Evolutionary conservation across 2,797 vertebrate species (phyloP).

Genomic region (Masticophis lateralis): DNA sequence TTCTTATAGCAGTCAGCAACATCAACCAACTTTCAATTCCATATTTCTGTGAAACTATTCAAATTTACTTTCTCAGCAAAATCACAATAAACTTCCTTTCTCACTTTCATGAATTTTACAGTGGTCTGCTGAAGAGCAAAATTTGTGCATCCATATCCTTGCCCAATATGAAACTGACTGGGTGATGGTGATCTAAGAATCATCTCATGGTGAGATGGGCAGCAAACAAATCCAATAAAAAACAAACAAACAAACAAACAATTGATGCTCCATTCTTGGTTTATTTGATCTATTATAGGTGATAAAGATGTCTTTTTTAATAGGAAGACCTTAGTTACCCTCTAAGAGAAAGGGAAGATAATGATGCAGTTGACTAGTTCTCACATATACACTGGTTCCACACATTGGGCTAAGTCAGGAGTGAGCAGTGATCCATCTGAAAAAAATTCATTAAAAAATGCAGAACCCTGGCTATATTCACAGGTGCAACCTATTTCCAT

Average conservation of each 20-base stretch:
- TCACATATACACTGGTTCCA: neutral
- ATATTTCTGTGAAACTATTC: neutral
- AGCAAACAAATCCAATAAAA: neutral
- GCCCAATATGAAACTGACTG: neutral
- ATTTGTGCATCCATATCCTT: neutral
- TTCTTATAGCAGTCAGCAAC: neutral
- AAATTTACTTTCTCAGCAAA: neutral
- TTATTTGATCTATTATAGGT: neutral
- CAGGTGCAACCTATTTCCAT: neutral
- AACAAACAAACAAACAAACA: neutral
- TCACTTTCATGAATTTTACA: neutral
- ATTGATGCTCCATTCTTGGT: neutral
- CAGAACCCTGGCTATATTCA: neutral
- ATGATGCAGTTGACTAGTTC: neutral
- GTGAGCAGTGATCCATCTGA: neutral
- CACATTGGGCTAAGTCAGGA: neutral
- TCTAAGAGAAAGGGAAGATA: neutral
- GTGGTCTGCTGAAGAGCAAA: neutral
- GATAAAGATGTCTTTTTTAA: neutral
- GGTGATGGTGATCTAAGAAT: neutral
- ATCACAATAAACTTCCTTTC: neutral
- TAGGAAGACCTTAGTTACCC: neutral
- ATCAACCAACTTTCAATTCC: neutral
- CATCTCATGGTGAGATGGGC: neutral
- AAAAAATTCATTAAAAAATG: neutral